These are phyloP conservation scores for Boleophthalmus pectinirostris DNA, from an alignment of 2,113 vertebrate species.

Conservation along the genomic window DNA sequence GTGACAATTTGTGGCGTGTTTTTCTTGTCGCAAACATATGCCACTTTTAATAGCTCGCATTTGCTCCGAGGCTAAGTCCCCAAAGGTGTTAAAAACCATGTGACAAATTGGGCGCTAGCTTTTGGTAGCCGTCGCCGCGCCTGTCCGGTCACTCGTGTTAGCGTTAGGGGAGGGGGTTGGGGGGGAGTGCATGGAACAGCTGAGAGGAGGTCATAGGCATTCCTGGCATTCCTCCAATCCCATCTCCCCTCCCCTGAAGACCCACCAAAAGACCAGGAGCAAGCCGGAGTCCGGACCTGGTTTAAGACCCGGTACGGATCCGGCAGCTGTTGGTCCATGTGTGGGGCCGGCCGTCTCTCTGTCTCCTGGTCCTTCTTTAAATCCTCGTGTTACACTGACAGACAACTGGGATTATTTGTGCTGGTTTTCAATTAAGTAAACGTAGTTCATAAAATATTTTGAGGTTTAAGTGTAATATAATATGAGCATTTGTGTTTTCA, in stretches of 20 bases:
- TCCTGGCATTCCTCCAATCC: constrained; percentile 69
- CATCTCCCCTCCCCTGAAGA: constrained; percentile 40
- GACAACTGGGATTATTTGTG: background rate
- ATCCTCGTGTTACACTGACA: constrained; percentile 19
- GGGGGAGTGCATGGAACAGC: constrained; percentile 60
- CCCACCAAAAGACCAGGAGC: constrained; percentile 27
- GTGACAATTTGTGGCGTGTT: background rate
- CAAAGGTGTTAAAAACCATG: background rate
- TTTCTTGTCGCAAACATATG: background rate
- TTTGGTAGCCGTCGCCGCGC: constrained; percentile 35
- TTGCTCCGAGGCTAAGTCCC: background rate
- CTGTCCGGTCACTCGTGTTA: constrained; percentile 32
- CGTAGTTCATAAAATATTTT: background rate
- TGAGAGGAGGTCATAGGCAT: constrained; percentile 72
- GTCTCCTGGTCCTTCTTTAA: constrained; percentile 30
- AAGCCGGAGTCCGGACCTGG: background rate
- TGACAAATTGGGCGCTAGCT: constrained; percentile 13
- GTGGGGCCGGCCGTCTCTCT: constrained; percentile 47
- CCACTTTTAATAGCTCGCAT: background rate
- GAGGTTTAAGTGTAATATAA: too few relatives aligned
- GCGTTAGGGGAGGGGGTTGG: background rate
- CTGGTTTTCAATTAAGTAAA: background rate
- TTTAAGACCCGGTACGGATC: constrained; percentile 56
- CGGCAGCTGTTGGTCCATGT: constrained; percentile 71
- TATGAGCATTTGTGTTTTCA: too few relatives aligned